Conservation (phyloP, 2,797 vertebrate genomes). For the Aldrovandia affinis region DNA sequence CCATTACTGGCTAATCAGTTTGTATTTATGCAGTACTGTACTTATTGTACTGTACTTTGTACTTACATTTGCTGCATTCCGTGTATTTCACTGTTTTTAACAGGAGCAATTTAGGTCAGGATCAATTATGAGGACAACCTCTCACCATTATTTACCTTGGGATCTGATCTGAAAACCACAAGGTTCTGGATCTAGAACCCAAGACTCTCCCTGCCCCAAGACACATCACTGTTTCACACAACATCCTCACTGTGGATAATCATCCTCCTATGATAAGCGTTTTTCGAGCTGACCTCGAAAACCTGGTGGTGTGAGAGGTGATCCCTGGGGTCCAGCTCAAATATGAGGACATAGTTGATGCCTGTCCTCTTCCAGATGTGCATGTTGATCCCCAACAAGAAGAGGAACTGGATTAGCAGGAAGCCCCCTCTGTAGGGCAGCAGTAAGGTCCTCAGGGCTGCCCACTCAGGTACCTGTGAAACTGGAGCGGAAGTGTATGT, state of each 20-base stretch:
- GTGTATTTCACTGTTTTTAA: not conserved
- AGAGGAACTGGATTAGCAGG: constrained; percentile 86
- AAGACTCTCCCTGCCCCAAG: not conserved
- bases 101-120: not conserved
- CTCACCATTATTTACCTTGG: no score
- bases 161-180: not conserved
- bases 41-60: not conserved
- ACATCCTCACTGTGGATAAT: not conserved
- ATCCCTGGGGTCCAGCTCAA: constrained; percentile 84
- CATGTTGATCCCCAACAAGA: constrained; percentile 83
- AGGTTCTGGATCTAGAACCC: not conserved
- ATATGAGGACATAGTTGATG: constrained; percentile 86
- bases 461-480: constrained; percentile 69
- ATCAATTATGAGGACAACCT: no score
- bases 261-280: not conserved
- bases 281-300: constrained; percentile 75
- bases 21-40: not conserved
- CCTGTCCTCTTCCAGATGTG: constrained; percentile 83
- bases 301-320: constrained; percentile 84
- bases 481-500: constrained; percentile 25
- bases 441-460: constrained; percentile 76
- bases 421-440: constrained; percentile 86
- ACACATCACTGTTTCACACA: not conserved
- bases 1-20: not conserved
- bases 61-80: no score